Evolutionary conservation across 2,113 vertebrate species (phyloP), one percentile per base, ranked within the genome.

Genomic region (Pycnonotus jocosus): DNA sequence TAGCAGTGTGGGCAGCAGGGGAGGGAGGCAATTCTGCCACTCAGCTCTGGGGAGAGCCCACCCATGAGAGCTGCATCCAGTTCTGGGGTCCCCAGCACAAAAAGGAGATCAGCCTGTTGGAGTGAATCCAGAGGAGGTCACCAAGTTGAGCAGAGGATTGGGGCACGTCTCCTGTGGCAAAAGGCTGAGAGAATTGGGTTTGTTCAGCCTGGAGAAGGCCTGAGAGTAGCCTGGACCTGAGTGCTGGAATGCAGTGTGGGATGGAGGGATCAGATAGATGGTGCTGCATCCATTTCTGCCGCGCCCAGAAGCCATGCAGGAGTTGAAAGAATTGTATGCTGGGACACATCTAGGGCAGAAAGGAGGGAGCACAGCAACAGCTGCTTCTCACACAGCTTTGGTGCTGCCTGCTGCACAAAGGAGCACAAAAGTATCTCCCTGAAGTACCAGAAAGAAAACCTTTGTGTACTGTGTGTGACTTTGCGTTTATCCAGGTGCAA

Each of bases 401-500:
- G 19, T 79, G 44, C 45, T 81, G 69, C 30, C 51, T 66, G 42
- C 50, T 94, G 42, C 70, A 24, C 27, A 30, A 31, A 57, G 37
- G 30, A 57, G 11, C 65, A 33, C 35, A 44, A 38, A 66, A 44
- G 1, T 33, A 23, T 54, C 28, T 79, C 69, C 89, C 86, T 92
- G 21, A 71, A 95, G 74, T 16, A 57, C 16, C n/a, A 72, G 33
- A 64, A 88, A 33, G 50, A 66, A 90, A 86, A 74, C 16, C 62
- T 94, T 84, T 50, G 20, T 64, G 61, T 78, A 10, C 64, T 64
- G 58, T 38, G 22, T 30, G 31, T 90, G 81, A 60, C 25, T 76
- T 60, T 81, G 69, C 91, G 90, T 92, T 95, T 88, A 31, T 94
- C 85, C 95, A 96, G 93, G 92, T 96, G 95, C 96, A 95, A 9